A percentile compares a stretch with the other conserved stretches of the same genome.
Evolutionary conservation across 2,888 invertebrate species (phyloP).

Genomic region (Caenorhabditis sp.): DNA sequence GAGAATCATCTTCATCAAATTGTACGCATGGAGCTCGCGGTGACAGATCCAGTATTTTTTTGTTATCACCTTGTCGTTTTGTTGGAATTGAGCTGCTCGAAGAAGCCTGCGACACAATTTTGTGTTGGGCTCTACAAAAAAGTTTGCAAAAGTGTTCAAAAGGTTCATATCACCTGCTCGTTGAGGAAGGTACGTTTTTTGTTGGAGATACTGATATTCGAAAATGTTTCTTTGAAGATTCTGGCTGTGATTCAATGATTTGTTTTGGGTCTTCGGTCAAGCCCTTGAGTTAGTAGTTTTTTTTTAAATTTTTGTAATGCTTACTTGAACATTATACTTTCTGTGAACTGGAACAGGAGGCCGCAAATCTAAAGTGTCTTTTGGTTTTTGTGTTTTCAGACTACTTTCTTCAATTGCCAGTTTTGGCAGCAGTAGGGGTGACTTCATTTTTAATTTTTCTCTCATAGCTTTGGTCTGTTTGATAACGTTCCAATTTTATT

Average conservation of each 20-base stretch:
- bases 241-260: slow-evolving; percentile 23
- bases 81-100: slow-evolving; percentile 69
- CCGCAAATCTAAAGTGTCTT: slow-evolving; percentile 22
- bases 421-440: slow-evolving; percentile 46
- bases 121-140: slow-evolving; percentile 60
- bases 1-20: slow-evolving; percentile 81
- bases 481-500: slow-evolving; percentile 2
- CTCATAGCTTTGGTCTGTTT: slow-evolving; percentile 67
- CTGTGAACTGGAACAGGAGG: slow-evolving; percentile 65
- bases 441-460: slow-evolving; percentile 64
- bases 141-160: not conserved
- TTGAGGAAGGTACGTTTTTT: slow-evolving; percentile 65
- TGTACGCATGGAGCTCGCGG: slow-evolving; percentile 78
- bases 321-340: slow-evolving; percentile 56
- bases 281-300: not conserved
- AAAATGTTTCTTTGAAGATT: slow-evolving; percentile 74
- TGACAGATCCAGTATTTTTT: slow-evolving; percentile 46
- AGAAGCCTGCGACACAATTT: slow-evolving; percentile 71
- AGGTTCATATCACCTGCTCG: slow-evolving; percentile 57
- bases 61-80: slow-evolving; percentile 39
- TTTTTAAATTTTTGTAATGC: not conserved
- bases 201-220: slow-evolving; percentile 82
- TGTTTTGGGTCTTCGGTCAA: slow-evolving; percentile 16
- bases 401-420: slow-evolving; percentile 42
- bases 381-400: not conserved